Evolutionary conservation across 2,113 vertebrate genomes (phyloP).

Genomic region (Crotalus horridus): DNA sequence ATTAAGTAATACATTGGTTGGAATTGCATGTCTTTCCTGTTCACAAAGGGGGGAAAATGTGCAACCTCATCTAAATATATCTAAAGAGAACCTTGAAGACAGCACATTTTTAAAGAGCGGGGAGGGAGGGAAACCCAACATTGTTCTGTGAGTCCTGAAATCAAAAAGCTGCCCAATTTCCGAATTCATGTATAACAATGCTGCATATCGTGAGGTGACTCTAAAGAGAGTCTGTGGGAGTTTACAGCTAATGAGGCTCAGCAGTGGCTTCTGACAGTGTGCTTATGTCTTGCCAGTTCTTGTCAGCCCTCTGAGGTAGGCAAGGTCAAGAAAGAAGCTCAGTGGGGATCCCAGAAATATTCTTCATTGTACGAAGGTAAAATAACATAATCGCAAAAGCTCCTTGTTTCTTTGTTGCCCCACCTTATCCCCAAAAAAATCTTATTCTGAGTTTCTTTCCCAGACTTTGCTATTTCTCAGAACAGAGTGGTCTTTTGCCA

Average conservation of each 20-base stretch:
- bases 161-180: slow-evolving; percentile 43
- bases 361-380: not conserved
- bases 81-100: not conserved
- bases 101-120: not conserved
- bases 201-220: slow-evolving; percentile 50
- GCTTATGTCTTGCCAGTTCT: slow-evolving; percentile 47
- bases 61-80: slow-evolving; percentile 40
- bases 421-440: not conserved
- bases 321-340: not conserved
- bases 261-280: slow-evolving; percentile 60
- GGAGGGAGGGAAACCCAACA: not conserved
- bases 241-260: slow-evolving; percentile 65
- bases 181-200: slow-evolving; percentile 60
- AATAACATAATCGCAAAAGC: not conserved
- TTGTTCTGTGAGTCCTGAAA: slow-evolving; percentile 38
- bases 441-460: not conserved
- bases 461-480: not conserved
- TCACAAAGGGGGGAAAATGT: slow-evolving; percentile 40
- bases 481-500: not conserved
- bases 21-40: slow-evolving; percentile 22
- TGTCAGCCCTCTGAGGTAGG: not conserved
- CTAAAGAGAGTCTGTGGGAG: slow-evolving; percentile 60
- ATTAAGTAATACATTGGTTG: slow-evolving; percentile 18
- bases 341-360: not conserved
- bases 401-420: not conserved